Evolutionary conservation across 2,797 vertebrate genomes (phyloP).

Genomic region (Phrynocephalus guinanensis): DNA sequence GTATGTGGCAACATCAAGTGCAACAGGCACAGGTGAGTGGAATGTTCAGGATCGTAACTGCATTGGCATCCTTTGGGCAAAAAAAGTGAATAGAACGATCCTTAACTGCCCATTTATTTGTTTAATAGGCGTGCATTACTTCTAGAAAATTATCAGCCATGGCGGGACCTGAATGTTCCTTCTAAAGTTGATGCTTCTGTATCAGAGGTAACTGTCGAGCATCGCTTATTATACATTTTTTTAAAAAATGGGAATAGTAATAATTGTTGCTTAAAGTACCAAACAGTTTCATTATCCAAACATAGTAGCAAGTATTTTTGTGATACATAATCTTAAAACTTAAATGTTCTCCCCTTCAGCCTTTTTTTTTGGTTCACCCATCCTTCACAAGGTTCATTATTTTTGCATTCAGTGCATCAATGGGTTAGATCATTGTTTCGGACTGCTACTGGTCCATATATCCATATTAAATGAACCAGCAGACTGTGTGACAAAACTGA

Average conservation of each 20-base stretch:
- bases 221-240: background rate
- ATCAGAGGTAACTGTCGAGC: slow-evolving; percentile 85
- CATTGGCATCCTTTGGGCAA: background rate
- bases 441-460: background rate
- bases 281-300: background rate
- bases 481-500: background rate
- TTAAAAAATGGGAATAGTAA: background rate
- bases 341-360: background rate
- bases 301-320: background rate
- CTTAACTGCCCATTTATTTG: slow-evolving; percentile 30
- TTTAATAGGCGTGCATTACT: slow-evolving; percentile 86
- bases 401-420: background rate
- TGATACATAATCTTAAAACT: too few relatives aligned
- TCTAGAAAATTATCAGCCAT: slow-evolving; percentile 95
- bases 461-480: background rate
- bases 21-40: slow-evolving; percentile 88
- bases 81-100: background rate
- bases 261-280: background rate
- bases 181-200: slow-evolving; percentile 94
- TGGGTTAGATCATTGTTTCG: background rate
- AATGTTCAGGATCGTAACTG: background rate
- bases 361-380: background rate
- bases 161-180: slow-evolving; percentile 91
- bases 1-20: slow-evolving; percentile 95
- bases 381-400: background rate